phyloP scores from a whole-genome alignment of 2,797 vertebrate species.

The Alcedo quadribrachys region DNA sequence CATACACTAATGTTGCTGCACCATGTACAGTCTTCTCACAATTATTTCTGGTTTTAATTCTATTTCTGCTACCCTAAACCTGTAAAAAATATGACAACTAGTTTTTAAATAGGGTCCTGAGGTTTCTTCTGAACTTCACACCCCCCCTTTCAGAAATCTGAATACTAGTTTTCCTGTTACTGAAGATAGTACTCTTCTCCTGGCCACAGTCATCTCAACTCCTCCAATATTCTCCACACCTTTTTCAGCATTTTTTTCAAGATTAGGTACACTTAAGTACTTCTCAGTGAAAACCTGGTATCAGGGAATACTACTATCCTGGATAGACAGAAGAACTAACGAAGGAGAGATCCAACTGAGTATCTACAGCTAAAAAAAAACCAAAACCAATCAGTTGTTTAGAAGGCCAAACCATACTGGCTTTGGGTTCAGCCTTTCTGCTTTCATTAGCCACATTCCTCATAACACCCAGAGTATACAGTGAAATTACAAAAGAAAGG shows the following conservation, averaged over 20 bases:
- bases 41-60: not conserved
- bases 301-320: not conserved
- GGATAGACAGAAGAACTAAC: rapidly evolving
- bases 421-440: not conserved
- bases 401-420: not conserved
- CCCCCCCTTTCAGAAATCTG: not conserved
- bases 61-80: not conserved
- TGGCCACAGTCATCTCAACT: not conserved
- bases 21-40: not conserved
- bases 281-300: not conserved
- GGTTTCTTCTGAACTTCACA: not conserved
- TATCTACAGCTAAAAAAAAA: not conserved
- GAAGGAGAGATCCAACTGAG: not conserved
- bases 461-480: not conserved
- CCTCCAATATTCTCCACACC: not conserved
- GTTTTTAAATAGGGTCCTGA: not conserved
- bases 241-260: not conserved
- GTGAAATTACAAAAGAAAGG: not conserved
- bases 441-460: not conserved
- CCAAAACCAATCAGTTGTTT: too few relatives aligned
- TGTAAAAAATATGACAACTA: not conserved
- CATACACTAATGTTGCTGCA: not conserved
- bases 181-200: not conserved
- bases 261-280: not conserved
- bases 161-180: not conserved